Evolutionary conservation across 1,140 invertebrate genomes (phyloP), one percentile per base, ranked within the genome.

Genomic region (Drosophila leontia): DNA sequence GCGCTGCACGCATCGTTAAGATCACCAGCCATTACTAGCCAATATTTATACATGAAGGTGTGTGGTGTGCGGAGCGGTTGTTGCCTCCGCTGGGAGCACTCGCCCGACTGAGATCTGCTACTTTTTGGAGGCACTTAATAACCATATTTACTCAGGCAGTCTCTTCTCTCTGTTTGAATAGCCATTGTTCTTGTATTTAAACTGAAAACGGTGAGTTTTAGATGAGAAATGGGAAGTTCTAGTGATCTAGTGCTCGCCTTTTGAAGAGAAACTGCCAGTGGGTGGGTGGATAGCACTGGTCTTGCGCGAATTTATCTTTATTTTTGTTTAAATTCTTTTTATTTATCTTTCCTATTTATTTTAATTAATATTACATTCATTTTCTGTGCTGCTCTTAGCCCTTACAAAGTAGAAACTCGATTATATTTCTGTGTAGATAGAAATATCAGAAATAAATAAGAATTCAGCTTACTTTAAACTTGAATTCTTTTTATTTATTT

Each of bases 1-100:
- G 51, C 51, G 59, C 42, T 60, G 51, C 84, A 88, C 85, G 85
- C 85, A 88, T 88, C 85, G 78, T 85, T 81, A 85, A 90, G 78
- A 74, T 83, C 68, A 75, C 78, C 63, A 47, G 57, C 68, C 68
- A 72, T 50, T 51, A 41, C 50, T 23, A 15, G 51, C 53, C 53
- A 35, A 50, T 44, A 41, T 48, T 26, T 44, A 58, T 56, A 64
- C 53, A 56, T 48, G 42, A 39, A 15, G 17, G 50, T 50, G 48
- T 51, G 19, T 35, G 45, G 35, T 42, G 44, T 63, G 53, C 15
- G 35, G 72, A 53, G 29, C 62, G 74, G 72, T 77, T 76, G 74
- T 76, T 76, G 74, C 35, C 61, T 55, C 37, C 19, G 15, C 42
- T 42, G 26, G 47, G 26, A 23, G 35, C 51, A 37, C 51, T 19